phyloP scores from a whole-genome alignment of 2,797 vertebrate species.

The Aldrovandia affinis region DNA sequence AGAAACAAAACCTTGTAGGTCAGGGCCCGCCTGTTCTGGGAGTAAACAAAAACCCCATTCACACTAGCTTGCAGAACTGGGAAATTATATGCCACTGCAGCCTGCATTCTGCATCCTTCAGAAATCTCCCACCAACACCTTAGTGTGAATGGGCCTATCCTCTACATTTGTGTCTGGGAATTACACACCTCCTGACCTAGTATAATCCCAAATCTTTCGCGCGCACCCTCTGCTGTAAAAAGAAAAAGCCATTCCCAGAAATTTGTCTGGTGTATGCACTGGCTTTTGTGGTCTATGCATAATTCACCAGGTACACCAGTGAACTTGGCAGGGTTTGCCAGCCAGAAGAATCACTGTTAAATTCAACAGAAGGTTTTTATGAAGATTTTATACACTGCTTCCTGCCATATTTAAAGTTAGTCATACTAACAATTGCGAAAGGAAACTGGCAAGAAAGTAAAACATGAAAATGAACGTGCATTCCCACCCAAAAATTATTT shows the following conservation, averaged over 20 bases:
- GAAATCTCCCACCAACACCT: neutral
- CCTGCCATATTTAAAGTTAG: neutral
- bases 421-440: neutral
- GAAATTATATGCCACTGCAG: too few species aligned
- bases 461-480: neutral
- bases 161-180: neutral
- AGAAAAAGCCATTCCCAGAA: neutral
- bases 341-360: neutral
- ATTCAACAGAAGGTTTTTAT: neutral
- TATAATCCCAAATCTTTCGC: neutral
- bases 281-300: too few species aligned
- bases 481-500: neutral
- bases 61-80: neutral
- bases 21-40: neutral
- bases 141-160: neutral
- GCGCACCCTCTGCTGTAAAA: neutral
- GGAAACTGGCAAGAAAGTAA: neutral
- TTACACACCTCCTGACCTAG: neutral
- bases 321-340: neutral
- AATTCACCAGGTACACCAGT: neutral
- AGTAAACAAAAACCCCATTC: neutral
- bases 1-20: neutral
- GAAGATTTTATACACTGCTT: neutral
- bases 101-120: too few species aligned
- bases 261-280: neutral